Base-by-base conservation (phyloP, 2,113 vertebrate genomes). In the Scomber japonicus region DNA sequence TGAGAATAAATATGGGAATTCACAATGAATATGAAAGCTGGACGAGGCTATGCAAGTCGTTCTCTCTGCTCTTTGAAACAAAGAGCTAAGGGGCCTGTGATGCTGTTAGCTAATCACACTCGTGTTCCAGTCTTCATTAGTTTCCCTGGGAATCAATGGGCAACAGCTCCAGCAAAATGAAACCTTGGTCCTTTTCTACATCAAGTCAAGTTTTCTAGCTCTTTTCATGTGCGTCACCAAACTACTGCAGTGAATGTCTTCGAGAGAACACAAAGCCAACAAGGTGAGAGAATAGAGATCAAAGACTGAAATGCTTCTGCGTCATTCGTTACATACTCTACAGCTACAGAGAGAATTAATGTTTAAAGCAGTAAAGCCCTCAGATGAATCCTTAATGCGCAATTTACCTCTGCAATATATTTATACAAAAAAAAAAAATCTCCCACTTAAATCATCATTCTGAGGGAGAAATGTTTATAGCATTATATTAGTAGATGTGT, bases 141-240 rank as follows among this genome's bases (percentile, higher is more conserved):
- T 35, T 57, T 69, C 64, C 74, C 44, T 71, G 21, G 65, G 30
- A 83, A 81, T 87, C 31, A 54, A 69, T 75, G 56, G 63, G 44
- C 9, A 27, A 72, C 62, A 65, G 24, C 45, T 61, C 19, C 11
- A 71, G 24, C 30, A 53, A 54, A 78, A 78, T 78, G 16, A 81
- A 56, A 35, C 68, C 48, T 7, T 14, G 53, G 1, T 59, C 64
- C 27, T 66, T 15, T 7, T 61, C 56, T 49, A 57, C 67, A n/a
- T 63, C 13, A 11, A 35, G 54, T 27, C 5, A 31, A 55, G 57
- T 40, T 57, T 57, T 61, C 17, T 60, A 17, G 16, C 15, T 82
- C 13, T 61, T 49, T 68, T 40, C n/a, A 69, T 5, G 19, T 35
- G 30, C 11, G 45, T 51, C 51, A 64, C 11, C 12, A 13, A 74